Conservation (phyloP, 2,797 vertebrate species). For the Alfaro cultratus region DNA sequence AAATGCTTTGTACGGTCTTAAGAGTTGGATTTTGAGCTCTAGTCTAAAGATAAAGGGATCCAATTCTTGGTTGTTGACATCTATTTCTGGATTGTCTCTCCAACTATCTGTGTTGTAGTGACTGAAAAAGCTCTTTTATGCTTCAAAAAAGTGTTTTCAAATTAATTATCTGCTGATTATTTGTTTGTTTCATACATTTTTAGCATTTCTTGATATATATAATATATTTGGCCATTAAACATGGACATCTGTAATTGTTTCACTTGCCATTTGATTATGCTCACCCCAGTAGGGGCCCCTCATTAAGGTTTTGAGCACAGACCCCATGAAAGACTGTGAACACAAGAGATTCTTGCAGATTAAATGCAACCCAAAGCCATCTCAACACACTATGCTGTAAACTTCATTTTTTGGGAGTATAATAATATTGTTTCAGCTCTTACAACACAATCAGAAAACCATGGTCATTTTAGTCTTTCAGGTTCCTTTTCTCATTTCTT, state of each 20-base stretch:
- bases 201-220: neutral
- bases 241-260: neutral
- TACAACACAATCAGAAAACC: neutral
- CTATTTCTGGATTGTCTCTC: neutral
- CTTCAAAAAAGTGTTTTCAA: neutral
- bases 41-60: neutral
- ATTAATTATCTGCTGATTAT: neutral
- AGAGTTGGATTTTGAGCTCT: neutral
- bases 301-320: neutral
- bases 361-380: neutral
- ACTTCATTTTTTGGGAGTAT: neutral
- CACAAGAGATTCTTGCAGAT: neutral
- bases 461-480: neutral
- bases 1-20: slow-evolving; percentile 9
- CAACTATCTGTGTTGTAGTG: neutral
- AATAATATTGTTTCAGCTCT: neutral
- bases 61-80: neutral
- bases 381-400: neutral
- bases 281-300: slow-evolving; percentile 1
- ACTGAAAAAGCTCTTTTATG: neutral
- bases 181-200: neutral
- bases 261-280: neutral
- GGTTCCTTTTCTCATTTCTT: neutral
- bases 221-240: neutral
- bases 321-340: slow-evolving; percentile 5